A percentile compares a stretch with the other conserved stretches of the same genome.
Evolutionary conservation across 2,797 vertebrate species (phyloP).

Genomic region (Sebastes goodei): DNA sequence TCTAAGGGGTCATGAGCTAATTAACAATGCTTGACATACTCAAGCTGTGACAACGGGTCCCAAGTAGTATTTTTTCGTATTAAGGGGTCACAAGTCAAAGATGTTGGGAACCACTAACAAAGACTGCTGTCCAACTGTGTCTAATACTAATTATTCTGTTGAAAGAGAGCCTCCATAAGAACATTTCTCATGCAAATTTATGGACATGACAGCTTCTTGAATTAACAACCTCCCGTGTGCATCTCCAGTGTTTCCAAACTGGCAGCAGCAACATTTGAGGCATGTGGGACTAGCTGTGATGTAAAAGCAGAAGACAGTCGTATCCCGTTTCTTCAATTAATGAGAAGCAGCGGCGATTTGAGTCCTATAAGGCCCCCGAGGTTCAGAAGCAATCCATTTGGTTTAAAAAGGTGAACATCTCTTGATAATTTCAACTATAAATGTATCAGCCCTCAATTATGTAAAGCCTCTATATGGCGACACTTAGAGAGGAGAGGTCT

Average conservation of each 20-base stretch:
- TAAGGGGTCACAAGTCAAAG: neutral
- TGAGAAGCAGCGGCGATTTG: neutral
- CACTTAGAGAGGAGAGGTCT: conserved; percentile 30
- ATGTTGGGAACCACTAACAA: neutral
- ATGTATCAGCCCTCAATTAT: conserved; percentile 60
- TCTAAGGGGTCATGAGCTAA: neutral
- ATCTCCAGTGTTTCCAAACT: neutral
- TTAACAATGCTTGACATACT: neutral
- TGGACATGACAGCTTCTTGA: neutral
- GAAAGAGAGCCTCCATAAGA: neutral
- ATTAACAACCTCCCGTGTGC: neutral
- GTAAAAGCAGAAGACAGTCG: conserved; percentile 5
- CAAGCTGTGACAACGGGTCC: too few species aligned
- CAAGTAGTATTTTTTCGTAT: too few species aligned
- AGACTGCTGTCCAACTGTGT: neutral
- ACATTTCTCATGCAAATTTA: neutral
- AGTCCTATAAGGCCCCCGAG: neutral
- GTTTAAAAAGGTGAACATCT: conserved; percentile 23
- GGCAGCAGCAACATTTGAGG: neutral
- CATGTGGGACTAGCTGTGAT: neutral
- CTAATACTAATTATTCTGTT: neutral
- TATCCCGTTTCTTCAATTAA: conserved; percentile 10
- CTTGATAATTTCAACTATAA: conserved; percentile 30
- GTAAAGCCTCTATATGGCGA: conserved; percentile 46
- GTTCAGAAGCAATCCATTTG: neutral